A percentile compares a stretch with the other conserved stretches of the same genome.
phyloP scores from a whole-genome alignment of 2,797 vertebrate genomes.

The Halcyon smyrnensis region DNA sequence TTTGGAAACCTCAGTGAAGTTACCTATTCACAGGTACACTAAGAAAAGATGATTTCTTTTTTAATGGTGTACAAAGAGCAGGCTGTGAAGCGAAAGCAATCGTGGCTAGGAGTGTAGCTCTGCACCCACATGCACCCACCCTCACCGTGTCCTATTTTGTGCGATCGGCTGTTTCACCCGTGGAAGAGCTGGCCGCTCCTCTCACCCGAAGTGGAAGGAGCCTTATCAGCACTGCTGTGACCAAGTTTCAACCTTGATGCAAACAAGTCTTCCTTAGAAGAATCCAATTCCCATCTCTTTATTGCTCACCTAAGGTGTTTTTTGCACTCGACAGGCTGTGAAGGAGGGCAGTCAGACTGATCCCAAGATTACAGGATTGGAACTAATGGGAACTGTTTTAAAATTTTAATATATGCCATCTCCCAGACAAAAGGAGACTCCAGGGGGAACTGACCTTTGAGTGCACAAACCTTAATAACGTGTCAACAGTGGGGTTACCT shows the following conservation, averaged over 20 bases:
- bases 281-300: slow-evolving; percentile 3
- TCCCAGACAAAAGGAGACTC: slow-evolving; percentile 44
- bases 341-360: slow-evolving; percentile 5
- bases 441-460: slow-evolving; percentile 30
- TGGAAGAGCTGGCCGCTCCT: neutral
- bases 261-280: neutral
- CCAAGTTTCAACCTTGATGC: neutral
- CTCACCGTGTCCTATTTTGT: neutral
- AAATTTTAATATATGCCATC: slow-evolving; percentile 63
- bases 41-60: neutral
- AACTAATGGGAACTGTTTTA: slow-evolving; percentile 17
- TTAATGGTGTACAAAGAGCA: neutral
- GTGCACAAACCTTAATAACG: neutral
- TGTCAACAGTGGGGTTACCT: slow-evolving; percentile 4
- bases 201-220: neutral
- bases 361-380: slow-evolving; percentile 11
- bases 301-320: slow-evolving; percentile 34
- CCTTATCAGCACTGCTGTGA: neutral
- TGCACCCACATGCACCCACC: neutral
- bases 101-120: neutral
- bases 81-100: neutral
- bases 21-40: neutral
- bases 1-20: neutral
- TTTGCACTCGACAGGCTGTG: neutral
- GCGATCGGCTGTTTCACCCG: neutral